A percentile compares a stretch with the other conserved stretches of the same genome.
These are phyloP conservation scores for Pongo pygmaeus DNA, from an alignment of 2,113 vertebrate genomes.

Conservation along the genomic window DNA sequence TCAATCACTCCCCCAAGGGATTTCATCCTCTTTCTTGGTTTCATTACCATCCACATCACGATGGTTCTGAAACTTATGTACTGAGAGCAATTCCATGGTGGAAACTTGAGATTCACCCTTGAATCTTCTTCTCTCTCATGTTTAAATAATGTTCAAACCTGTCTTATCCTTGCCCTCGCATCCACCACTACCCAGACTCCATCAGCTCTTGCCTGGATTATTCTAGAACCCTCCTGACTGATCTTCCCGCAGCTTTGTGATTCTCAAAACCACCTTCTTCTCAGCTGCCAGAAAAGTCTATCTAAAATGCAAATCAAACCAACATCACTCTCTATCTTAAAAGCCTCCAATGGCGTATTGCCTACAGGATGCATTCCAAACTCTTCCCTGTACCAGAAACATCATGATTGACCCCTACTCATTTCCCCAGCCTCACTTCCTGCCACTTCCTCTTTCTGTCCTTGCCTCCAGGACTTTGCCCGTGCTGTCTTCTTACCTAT, in stretches of 20 bases:
- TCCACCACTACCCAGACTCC: background rate
- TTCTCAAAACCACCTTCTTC: background rate
- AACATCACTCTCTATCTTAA: background rate
- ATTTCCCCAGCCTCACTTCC: background rate
- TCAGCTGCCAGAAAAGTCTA: background rate
- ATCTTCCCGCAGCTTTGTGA: background rate
- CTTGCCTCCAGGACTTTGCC: background rate
- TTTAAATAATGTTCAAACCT: background rate
- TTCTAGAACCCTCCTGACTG: background rate
- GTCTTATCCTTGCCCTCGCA: background rate
- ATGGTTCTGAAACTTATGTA: background rate
- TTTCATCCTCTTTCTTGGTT: background rate
- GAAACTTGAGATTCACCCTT: background rate
- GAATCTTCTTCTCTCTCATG: background rate
- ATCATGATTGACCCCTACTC: background rate
- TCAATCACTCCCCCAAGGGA: background rate
- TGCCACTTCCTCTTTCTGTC: background rate
- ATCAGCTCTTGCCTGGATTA: background rate
- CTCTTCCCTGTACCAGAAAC: background rate
- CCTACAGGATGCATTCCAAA: background rate
- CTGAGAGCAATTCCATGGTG: background rate
- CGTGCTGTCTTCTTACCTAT: background rate
- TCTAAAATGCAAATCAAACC: slow-evolving; percentile 49
- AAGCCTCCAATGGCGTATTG: background rate
- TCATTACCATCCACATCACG: background rate